phyloP scores from a whole-genome alignment of 2,113 vertebrate genomes.

The Dromaius novaehollandiae region DNA sequence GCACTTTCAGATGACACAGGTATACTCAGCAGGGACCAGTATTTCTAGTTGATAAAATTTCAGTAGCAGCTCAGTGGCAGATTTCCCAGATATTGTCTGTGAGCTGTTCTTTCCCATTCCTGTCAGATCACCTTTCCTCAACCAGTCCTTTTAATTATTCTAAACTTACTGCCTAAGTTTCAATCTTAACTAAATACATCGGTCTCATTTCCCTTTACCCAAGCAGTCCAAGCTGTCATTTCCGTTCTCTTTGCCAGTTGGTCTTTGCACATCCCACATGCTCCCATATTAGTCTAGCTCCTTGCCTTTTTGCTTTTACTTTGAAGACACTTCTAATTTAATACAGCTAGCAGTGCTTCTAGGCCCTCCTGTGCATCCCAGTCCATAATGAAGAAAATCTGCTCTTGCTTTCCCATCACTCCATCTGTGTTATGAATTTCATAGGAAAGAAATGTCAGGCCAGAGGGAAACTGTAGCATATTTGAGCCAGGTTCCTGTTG shows the following conservation, averaged over 20 bases:
- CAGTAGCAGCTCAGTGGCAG: neutral
- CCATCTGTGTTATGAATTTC: neutral
- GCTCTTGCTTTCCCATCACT: neutral
- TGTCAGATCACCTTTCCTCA: neutral
- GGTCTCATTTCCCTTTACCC: neutral
- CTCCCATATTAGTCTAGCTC: neutral
- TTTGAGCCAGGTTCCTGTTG: neutral
- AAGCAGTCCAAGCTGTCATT: neutral
- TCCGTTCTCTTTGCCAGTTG: neutral
- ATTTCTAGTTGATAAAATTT: neutral
- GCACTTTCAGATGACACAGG: neutral
- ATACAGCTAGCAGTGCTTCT: neutral
- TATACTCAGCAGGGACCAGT: neutral
- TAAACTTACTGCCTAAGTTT: neutral
- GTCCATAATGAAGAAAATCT: neutral
- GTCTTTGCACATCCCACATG: neutral
- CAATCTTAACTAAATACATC: neutral
- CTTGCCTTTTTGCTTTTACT: neutral
- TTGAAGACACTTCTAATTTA: neutral
- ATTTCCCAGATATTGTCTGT: neutral
- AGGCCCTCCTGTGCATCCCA: neutral
- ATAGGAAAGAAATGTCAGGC: neutral
- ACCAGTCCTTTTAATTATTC: neutral
- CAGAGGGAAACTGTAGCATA: neutral
- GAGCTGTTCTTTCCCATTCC: neutral